phyloP scores from a whole-genome alignment of 2,888 invertebrate genomes.

The Zhengitettix transpicula region DNA sequence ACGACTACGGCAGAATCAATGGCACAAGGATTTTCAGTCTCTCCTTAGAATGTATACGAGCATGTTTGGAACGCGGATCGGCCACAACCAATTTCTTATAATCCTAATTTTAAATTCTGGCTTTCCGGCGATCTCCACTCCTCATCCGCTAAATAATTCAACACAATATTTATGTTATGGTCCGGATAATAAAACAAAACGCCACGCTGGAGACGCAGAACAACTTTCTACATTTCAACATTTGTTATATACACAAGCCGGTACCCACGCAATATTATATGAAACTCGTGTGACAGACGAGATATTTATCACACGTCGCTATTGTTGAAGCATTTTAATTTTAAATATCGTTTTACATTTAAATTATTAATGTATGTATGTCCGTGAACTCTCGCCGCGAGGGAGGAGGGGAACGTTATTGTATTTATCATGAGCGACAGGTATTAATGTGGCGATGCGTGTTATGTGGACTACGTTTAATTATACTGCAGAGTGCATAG shows the following conservation, averaged over 20 bases:
- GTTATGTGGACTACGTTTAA: background rate
- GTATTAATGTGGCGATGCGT: background rate
- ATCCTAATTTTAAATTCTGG: too few species aligned
- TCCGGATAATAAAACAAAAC: background rate
- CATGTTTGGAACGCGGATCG: too few species aligned
- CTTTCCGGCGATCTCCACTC: background rate
- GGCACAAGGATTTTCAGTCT: background rate
- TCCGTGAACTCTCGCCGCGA: background rate
- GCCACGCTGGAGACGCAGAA: background rate
- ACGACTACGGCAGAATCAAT: background rate
- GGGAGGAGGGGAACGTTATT: background rate
- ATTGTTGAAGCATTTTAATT: background rate
- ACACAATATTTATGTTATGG: background rate
- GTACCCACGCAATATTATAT: background rate
- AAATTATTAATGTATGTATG: background rate
- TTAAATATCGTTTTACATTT: background rate
- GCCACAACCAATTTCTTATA: too few species aligned
- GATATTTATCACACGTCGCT: background rate
- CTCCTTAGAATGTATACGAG: background rate
- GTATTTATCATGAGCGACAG: background rate
- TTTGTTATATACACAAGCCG: background rate
- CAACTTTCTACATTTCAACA: background rate
- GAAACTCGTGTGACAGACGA: background rate
- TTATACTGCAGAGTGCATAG: background rate
- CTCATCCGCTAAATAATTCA: background rate